Percentiles rank a stretch among this genome's conserved stretches.
Evolutionary conservation across 2,113 vertebrate species (phyloP).

Genomic region (Corvus cornix): DNA sequence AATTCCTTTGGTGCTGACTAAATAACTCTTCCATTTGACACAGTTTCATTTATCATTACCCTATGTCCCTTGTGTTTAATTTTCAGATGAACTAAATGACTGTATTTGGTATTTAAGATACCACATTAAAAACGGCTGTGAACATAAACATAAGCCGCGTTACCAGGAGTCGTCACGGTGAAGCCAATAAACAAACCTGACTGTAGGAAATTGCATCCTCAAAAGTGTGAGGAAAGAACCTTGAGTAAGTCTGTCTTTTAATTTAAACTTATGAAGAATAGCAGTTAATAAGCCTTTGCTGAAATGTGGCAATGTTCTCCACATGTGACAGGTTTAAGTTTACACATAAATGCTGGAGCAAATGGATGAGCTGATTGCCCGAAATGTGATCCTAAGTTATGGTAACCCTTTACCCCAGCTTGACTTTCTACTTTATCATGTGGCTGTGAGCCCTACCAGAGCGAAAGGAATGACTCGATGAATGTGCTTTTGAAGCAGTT

Average conservation of each 20-base stretch:
- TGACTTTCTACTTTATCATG: constrained; percentile 3
- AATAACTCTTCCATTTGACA: constrained; percentile 28
- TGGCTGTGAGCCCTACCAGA: neutral
- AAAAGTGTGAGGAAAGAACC: neutral
- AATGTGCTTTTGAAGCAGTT: constrained; percentile 14
- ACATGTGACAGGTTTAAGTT: constrained; percentile 37
- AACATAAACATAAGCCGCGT: neutral
- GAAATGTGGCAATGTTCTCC: constrained; percentile 45
- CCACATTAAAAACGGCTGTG: neutral
- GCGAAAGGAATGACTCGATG: neutral
- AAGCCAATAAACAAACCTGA: neutral
- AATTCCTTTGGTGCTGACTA: constrained; percentile 38
- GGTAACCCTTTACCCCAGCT: constrained; percentile 6
- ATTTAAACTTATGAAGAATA: constrained; percentile 45
- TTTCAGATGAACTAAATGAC: constrained; percentile 21
- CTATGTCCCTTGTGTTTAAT: constrained; percentile 28
- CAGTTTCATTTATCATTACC: constrained; percentile 36
- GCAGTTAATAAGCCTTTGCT: constrained; percentile 29
- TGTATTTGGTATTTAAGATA: neutral
- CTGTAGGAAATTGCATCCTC: neutral
- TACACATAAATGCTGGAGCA: neutral
- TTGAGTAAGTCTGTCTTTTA: constrained; percentile 36
- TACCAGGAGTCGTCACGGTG: neutral
- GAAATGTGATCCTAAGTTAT: constrained; percentile 36
- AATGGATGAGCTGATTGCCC: constrained; percentile 7